Evolutionary conservation across 2,797 vertebrate genomes (phyloP).

Genomic region (Channa striata): DNA sequence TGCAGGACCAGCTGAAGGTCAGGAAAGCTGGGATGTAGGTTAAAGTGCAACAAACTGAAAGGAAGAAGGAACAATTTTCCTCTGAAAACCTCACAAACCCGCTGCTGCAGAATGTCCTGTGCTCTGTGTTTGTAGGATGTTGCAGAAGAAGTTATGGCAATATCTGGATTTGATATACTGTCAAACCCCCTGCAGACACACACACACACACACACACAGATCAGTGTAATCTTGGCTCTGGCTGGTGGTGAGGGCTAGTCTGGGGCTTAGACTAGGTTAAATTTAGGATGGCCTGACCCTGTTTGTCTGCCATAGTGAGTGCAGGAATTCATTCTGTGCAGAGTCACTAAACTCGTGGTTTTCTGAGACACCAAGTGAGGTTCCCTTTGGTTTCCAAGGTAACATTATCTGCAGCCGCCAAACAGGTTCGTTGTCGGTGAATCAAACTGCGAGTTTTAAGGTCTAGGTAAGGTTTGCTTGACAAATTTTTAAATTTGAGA

Average conservation of each 20-base stretch:
- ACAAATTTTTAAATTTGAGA: too few relatives aligned
- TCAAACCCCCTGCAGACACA: not conserved
- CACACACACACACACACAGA: conserved; percentile 7
- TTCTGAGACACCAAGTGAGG: too few relatives aligned
- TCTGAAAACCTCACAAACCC: not conserved
- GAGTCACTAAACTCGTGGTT: conserved; percentile 41
- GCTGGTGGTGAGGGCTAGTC: conserved; percentile 9
- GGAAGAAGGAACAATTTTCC: not conserved
- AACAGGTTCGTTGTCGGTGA: too few relatives aligned
- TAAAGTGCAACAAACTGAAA: conserved; percentile 32
- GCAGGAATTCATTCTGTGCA: conserved; percentile 15
- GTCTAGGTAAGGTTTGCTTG: too few relatives aligned
- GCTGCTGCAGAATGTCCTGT: not conserved
- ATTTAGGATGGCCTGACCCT: conserved; percentile 65
- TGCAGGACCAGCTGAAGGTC: conserved; percentile 23
- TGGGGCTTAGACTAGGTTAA: conserved; percentile 53
- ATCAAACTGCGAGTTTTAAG: too few relatives aligned
- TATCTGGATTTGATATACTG: conserved; percentile 9
- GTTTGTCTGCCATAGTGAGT: conserved; percentile 44
- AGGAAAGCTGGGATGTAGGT: conserved; percentile 37
- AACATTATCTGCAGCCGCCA: too few relatives aligned
- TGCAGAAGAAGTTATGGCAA: not conserved
- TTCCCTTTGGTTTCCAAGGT: too few relatives aligned
- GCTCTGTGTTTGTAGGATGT: not conserved
- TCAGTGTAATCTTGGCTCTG: conserved; percentile 45